These are phyloP conservation scores for Phasia obesa DNA, from an alignment of 2,888 invertebrate species.

Conservation along the genomic window DNA sequence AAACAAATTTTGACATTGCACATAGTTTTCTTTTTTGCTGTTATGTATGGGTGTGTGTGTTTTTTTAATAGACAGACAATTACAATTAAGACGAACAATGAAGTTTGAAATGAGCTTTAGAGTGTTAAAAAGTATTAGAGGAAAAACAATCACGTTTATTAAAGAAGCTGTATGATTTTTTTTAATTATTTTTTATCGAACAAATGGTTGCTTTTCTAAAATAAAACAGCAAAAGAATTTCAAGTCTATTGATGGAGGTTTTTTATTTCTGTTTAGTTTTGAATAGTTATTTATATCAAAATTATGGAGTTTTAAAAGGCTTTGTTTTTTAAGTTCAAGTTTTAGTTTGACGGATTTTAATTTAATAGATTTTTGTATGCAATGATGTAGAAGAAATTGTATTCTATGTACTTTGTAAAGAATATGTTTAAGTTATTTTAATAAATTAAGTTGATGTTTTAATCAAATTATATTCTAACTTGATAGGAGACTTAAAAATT, in stretches of 20 bases:
- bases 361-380: slow-evolving; percentile 31
- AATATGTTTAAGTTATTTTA: slow-evolving; percentile 64
- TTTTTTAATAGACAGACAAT: slow-evolving; percentile 43
- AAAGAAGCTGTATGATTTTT: slow-evolving; percentile 14
- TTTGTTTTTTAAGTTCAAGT: slow-evolving; percentile 10
- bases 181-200: background rate
- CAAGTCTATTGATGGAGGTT: slow-evolving; percentile 9
- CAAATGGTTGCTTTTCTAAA: background rate
- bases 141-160: slow-evolving; percentile 6
- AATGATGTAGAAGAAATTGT: slow-evolving; percentile 38
- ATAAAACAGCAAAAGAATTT: too few relatives aligned
- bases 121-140: background rate
- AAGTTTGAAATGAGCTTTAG: slow-evolving; percentile 55
- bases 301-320: background rate
- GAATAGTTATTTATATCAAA: background rate
- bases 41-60: slow-evolving; percentile 23
- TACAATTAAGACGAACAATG: slow-evolving; percentile 25
- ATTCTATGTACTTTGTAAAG: slow-evolving; percentile 63
- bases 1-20: slow-evolving; percentile 98
- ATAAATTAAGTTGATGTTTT: slow-evolving; percentile 56
- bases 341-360: slow-evolving; percentile 8
- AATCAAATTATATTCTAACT: slow-evolving; percentile 19
- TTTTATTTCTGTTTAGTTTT: slow-evolving; percentile 14
- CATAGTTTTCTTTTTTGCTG: slow-evolving; percentile 79
- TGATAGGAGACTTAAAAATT: background rate